phyloP scores from a whole-genome alignment of 1,140 invertebrate species.

The Aphaenogaster floridana region DNA sequence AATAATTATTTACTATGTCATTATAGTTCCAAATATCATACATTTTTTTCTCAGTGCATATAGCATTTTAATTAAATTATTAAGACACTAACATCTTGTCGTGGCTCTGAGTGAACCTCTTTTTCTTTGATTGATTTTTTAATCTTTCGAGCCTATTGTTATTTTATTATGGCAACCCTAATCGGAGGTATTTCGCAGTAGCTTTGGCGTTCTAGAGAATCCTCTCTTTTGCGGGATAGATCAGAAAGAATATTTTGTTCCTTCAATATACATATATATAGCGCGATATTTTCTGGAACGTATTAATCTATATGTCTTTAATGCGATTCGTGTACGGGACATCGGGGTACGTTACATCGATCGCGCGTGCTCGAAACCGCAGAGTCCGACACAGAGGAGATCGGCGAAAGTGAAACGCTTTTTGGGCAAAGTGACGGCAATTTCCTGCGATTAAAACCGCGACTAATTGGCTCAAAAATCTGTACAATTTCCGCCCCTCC shows the following conservation, averaged over 20 bases:
- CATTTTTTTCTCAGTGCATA: no score
- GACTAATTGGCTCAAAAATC: constrained; percentile 82
- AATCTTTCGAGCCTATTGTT: no score
- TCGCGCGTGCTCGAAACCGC: constrained; percentile 9
- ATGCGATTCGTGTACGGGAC: constrained; percentile 35
- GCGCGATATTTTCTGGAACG: neutral
- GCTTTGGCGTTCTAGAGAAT: neutral
- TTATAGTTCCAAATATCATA: no score
- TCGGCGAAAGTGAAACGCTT: constrained; percentile 56
- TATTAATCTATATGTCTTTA: constrained; percentile 22
- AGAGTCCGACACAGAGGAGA: constrained; percentile 10
- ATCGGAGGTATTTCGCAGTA: neutral
- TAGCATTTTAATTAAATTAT: no score
- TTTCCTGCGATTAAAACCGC: constrained; percentile 81
- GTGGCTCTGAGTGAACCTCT: no score
- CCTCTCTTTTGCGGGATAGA: neutral
- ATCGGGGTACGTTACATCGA: neutral
- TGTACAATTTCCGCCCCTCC: constrained; percentile 76
- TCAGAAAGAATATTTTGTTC: neutral
- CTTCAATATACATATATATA: neutral
- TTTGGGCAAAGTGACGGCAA: constrained; percentile 75
- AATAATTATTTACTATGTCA: no score
- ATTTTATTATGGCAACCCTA: no score
- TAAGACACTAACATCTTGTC: no score
- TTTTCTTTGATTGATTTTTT: no score